Base-by-base conservation (phyloP, 2,797 vertebrate species). In the Glyptemys insculpta region DNA sequence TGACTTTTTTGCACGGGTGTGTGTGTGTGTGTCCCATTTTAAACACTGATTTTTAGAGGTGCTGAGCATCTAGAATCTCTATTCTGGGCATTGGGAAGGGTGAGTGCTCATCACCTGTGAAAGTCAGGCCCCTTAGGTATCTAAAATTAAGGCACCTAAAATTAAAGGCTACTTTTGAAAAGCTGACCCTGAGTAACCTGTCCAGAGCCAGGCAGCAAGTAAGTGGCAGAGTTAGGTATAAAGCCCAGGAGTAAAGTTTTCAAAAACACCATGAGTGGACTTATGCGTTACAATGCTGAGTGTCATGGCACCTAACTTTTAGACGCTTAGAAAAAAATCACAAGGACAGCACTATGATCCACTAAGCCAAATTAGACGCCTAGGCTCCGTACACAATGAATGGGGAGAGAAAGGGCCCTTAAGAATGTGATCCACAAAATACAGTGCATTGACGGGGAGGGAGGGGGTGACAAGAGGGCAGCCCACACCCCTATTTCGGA, bases 91-190 rank as follows among this genome's bases (percentile, higher is more conserved):
- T n/a, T 2, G 23, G 62, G 62, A n/a, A 65, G 34, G 16, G 16
- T 65, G 31, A 21, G 8, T 2, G 1, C 83, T 76, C 15, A 1
- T 47, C 8, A 1, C 47, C 76, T 19, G 29, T 50, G 11, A 14
- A 62, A 81, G 52, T 53, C 47, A 25, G 34, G 34, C 10, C 79
- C 54, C 19, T 9, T 25, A 65, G 62, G 4, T 5, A 4, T 1
- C 15, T 37, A 54, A 74, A 57, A 18, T 1, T 25, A 50, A 68
- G 83, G 34, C 87, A 56, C 37, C 81, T 87, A 89, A 84, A 94
- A 27, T 1, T 94, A 57, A 81, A 86, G 68, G 25, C 86, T 90
- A 88, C 88, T 88, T 52, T 1, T 78, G 76, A 72, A 68, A 83
- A 19, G 37, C 47, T 0, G 16, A 47, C 80, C 14, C 89, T 53